Percentiles rank a stretch among this genome's conserved stretches.
Evolutionary conservation across 2,888 invertebrate genomes (phyloP).

Genomic region (Agrochola lota): DNA sequence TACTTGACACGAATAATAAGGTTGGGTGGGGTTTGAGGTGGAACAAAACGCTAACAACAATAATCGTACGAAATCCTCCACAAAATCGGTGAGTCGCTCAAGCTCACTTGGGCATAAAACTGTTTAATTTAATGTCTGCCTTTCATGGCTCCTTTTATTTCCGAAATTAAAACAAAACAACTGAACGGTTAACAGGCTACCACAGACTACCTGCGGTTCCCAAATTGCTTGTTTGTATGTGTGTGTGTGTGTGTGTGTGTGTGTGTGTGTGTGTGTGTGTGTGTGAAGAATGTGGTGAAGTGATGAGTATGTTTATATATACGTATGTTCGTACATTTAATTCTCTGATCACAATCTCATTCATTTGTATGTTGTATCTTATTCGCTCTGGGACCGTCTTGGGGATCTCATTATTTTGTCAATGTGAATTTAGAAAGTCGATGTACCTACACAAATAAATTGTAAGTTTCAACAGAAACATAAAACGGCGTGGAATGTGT

Average conservation of each 20-base stretch:
- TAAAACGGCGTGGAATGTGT: slow-evolving; percentile 16
- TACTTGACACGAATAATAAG: background rate
- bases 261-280: no score
- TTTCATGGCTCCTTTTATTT: slow-evolving; percentile 46
- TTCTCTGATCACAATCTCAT: slow-evolving; percentile 34
- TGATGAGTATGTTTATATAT: slow-evolving; percentile 11
- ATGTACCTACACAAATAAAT: background rate
- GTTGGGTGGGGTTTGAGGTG: background rate
- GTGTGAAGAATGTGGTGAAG: slow-evolving; percentile 4
- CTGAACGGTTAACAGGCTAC: slow-evolving; percentile 35
- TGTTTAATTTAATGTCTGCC: slow-evolving; percentile 41
- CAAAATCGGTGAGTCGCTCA: background rate
- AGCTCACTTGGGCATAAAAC: slow-evolving; percentile 46
- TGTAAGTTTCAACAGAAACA: background rate
- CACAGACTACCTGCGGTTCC: slow-evolving; percentile 49
- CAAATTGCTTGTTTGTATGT: slow-evolving; percentile 40
- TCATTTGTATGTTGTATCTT: slow-evolving; percentile 25
- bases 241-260: slow-evolving; percentile 25
- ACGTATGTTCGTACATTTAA: slow-evolving; percentile 27
- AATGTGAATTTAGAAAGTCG: background rate
- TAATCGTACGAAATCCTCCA: background rate
- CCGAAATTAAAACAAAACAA: slow-evolving; percentile 49
- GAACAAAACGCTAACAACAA: background rate
- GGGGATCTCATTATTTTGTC: slow-evolving; percentile 16
- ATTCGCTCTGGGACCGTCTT: background rate